Conservation (phyloP, 2,888 invertebrate species). For the Meiosimyza platycephala region DNA sequence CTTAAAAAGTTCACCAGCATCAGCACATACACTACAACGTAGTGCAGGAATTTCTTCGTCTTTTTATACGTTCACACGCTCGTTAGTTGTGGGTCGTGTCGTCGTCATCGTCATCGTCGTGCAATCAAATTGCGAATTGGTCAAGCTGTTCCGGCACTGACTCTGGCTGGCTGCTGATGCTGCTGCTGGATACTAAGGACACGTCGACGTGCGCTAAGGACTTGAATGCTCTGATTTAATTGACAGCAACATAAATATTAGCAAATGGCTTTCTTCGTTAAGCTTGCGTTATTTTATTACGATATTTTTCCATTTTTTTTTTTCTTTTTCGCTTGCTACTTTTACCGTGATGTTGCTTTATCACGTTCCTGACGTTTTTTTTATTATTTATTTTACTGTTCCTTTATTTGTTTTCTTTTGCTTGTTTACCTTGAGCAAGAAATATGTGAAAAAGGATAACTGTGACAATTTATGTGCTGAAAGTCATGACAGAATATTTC, state of each 20-base stretch:
- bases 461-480: constrained; percentile 12
- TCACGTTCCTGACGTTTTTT: background rate
- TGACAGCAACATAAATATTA: constrained; percentile 67
- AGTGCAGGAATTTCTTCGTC: constrained; percentile 12
- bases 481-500: background rate
- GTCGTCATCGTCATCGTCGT: no score
- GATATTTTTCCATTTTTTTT: no score
- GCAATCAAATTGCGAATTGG: no score
- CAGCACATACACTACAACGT: no score
- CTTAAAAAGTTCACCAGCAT: no score
- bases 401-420: constrained; percentile 3
- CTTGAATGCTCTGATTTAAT: constrained; percentile 59
- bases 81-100: no score
- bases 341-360: background rate
- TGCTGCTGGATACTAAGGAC: background rate
- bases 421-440: constrained; percentile 4
- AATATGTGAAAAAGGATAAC: constrained; percentile 15
- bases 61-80: no score
- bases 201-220: no score
- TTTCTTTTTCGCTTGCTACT: background rate
- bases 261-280: constrained; percentile 45
- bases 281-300: background rate
- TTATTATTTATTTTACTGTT: background rate
- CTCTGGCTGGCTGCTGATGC: constrained; percentile 35
- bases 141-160: background rate